Base-by-base conservation (phyloP, 2,888 invertebrate genomes). In the Hydrotaea cyrtoneurina region DNA sequence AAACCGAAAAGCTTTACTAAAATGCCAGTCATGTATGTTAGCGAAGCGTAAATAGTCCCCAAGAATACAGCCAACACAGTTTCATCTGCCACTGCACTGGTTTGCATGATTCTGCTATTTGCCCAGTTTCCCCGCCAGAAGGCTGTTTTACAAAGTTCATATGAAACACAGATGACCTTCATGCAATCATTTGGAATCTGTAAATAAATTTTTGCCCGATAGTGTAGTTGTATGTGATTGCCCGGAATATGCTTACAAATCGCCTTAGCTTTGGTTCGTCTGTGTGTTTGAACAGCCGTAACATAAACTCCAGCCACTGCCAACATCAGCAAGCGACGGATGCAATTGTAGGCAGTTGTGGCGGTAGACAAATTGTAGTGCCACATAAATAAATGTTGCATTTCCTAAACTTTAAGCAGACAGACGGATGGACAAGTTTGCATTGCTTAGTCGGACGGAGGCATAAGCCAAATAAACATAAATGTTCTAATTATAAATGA, bases 401-500 rank as follows among this genome's bases (percentile, higher is more conserved):
- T 82, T 85, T 81, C 59, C 66, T 76, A 59, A 62, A 79, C 46
- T 78, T 81, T 53, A 21, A 66, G 43, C 69, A 23, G 19, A 69
- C 69, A 46, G 26, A 62, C 62, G 36, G 17, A 36, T 31, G 62
- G 62, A n/a, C 62, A 31, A 36, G 31, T n/a, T 62, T 31, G 23
- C 50, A 50, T 23, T 69, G 15, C 7, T 21, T 69, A 3, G 15
- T 69, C 19, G 23, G 46, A 46, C 39, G 19, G 43, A 66, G 19
- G 39, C 26, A n/a, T 75, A 19, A 62, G 53, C 69, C n/a, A 59
- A 53, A 78, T 72, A 78, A 78, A 84, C 78, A 79, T 85, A 79
- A 82, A 73, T 79, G 82, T 77, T 82, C 85, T 82, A 82, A 79
- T 82, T 82, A 82, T 85, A 82, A 85, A 66, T 82, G 79, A 79